Conservation (phyloP, 1,140 invertebrate species). For the Polypedilum vanderplanki region DNA sequence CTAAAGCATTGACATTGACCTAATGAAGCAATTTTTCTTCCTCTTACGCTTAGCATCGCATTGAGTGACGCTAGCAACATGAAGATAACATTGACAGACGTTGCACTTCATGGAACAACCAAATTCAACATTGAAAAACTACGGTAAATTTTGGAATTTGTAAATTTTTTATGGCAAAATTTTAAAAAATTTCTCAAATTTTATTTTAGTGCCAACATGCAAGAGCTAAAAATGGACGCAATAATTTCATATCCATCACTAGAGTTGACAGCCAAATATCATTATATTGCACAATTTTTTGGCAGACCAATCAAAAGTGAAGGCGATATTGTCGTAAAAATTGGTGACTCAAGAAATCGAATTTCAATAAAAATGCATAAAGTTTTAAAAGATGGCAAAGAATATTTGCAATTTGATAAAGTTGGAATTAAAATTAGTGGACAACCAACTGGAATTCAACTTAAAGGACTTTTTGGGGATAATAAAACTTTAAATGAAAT, state of each 20-base stretch:
- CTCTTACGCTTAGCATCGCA: not conserved
- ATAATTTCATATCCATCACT: not conserved
- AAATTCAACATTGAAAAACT: not conserved
- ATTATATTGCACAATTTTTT: not conserved
- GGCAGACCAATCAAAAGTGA: not conserved
- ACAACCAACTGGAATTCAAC: not conserved
- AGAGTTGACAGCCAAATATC: not conserved
- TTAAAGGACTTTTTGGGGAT: not conserved
- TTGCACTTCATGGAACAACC: not conserved
- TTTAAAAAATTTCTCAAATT: not conserved
- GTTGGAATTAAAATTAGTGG: not conserved
- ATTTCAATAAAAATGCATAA: not conserved
- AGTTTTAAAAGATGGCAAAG: not conserved
- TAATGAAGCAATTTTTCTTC: not conserved
- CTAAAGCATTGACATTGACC: not conserved
- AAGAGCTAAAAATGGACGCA: not conserved
- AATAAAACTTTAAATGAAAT: not conserved
- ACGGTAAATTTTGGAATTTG: not conserved
- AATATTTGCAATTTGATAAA: not conserved
- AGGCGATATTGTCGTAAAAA: not conserved
- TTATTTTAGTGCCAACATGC: not conserved
- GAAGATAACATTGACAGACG: not conserved
- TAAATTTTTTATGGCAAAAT: too few species aligned
- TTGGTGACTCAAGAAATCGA: not conserved
- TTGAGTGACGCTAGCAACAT: not conserved